Evolutionary conservation across 2,888 invertebrate genomes (phyloP).

Genomic region (Scaptomyza flava): DNA sequence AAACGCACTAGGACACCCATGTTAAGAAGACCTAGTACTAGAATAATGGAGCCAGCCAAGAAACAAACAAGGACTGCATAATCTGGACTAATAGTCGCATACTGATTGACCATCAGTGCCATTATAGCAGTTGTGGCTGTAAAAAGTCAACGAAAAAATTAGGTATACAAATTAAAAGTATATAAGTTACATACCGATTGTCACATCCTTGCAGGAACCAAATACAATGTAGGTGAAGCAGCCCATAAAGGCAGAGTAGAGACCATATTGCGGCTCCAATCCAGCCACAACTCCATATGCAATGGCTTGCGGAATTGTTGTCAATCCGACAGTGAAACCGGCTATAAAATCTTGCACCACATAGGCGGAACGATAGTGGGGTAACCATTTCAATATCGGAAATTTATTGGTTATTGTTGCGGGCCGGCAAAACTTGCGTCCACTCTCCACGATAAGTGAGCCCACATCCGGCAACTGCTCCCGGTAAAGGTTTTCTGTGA

Average conservation of each 20-base stretch:
- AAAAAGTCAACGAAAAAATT: neutral
- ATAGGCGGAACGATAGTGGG: slow-evolving; percentile 88
- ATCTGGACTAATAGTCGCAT: slow-evolving; percentile 88
- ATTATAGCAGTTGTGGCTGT: slow-evolving; percentile 95
- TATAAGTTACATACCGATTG: slow-evolving; percentile 87
- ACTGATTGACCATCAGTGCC: slow-evolving; percentile 91
- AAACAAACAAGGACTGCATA: slow-evolving; percentile 91
- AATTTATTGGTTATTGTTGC: slow-evolving; percentile 86
- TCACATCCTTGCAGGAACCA: slow-evolving; percentile 93
- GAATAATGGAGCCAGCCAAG: slow-evolving; percentile 89
- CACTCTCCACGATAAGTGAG: slow-evolving; percentile 60
- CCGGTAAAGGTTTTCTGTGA: slow-evolving; percentile 76
- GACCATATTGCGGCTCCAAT: slow-evolving; percentile 90
- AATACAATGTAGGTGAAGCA: slow-evolving; percentile 96
- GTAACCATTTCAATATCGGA: slow-evolving; percentile 91
- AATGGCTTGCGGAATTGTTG: slow-evolving; percentile 93
- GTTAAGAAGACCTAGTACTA: slow-evolving; percentile 90
- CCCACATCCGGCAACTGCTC: slow-evolving; percentile 81
- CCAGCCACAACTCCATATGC: slow-evolving; percentile 93
- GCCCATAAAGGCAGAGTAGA: slow-evolving; percentile 97
- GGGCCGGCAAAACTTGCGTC: slow-evolving; percentile 84
- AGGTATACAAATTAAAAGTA: neutral
- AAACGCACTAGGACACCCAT: slow-evolving; percentile 93
- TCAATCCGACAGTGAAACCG: slow-evolving; percentile 92
- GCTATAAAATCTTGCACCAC: slow-evolving; percentile 92